Evolutionary conservation across 2,113 vertebrate species (phyloP).

Genomic region (Fregata magnificens): DNA sequence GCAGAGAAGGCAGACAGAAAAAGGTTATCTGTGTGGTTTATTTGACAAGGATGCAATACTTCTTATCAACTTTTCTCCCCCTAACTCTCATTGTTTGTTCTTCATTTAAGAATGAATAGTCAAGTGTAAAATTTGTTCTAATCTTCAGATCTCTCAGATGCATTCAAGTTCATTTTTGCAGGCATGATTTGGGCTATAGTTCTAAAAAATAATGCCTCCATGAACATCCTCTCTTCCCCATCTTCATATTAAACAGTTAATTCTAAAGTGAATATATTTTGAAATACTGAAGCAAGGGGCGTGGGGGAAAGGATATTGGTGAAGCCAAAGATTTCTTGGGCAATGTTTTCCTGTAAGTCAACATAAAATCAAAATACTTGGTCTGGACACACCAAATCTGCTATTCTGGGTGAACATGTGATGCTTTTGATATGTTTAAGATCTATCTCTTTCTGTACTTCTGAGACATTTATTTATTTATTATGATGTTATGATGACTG

Average conservation of each 20-base stretch:
- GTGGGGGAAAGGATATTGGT: neutral
- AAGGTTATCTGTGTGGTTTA: neutral
- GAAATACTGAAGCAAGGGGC: neutral
- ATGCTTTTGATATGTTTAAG: neutral
- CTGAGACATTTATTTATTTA: neutral
- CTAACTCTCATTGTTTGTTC: neutral
- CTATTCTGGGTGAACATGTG: neutral
- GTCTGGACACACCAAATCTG: neutral
- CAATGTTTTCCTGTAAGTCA: neutral
- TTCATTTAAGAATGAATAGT: neutral
- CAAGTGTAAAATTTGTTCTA: neutral
- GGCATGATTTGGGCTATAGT: neutral
- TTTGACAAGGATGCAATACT: neutral
- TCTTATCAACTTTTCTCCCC: neutral
- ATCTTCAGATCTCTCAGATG: neutral
- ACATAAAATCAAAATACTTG: neutral
- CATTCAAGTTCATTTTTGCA: neutral
- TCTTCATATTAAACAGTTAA: neutral
- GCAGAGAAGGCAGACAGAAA: neutral
- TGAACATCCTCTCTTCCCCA: neutral
- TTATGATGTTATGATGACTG: neutral
- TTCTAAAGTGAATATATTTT: neutral
- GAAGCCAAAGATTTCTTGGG: neutral
- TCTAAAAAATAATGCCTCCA: neutral
- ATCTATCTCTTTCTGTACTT: neutral